A percentile compares a stretch with the other conserved stretches of the same genome.
These are phyloP conservation scores for Labrus mixtus DNA, from an alignment of 2,113 vertebrate genomes.

Conservation along the genomic window DNA sequence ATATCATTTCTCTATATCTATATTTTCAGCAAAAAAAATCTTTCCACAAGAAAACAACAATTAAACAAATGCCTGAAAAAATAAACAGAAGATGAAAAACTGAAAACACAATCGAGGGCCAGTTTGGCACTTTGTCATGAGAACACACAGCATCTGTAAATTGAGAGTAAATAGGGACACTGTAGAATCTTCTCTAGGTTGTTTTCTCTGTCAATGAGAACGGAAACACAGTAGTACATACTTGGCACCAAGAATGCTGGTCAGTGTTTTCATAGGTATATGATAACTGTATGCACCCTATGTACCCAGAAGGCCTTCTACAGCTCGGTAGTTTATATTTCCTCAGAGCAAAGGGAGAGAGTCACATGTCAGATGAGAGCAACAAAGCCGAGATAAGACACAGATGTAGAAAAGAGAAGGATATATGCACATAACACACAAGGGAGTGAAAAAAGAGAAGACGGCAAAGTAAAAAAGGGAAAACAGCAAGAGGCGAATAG, in stretches of 20 bases:
- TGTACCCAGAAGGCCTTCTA: conserved; percentile 6
- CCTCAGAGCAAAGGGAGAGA: conserved; percentile 35
- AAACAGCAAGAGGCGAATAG: conserved; percentile 41
- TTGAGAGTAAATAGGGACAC: conserved; percentile 60
- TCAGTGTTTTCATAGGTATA: conserved; percentile 60
- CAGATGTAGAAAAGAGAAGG: conserved; percentile 66
- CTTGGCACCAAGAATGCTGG: conserved; percentile 85
- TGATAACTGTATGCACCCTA: conserved; percentile 43
- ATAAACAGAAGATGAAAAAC: conserved; percentile 54
- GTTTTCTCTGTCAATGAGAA: conserved; percentile 61
- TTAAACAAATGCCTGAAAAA: conserved; percentile 59
- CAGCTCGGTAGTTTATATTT: conserved; percentile 24
- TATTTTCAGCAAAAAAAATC: conserved; percentile 80
- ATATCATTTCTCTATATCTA: conserved; percentile 83
- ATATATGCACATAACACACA: conserved; percentile 52
- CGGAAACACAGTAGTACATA: conserved; percentile 71
- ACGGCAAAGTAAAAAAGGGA: conserved; percentile 45
- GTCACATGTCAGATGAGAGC: conserved; percentile 25
- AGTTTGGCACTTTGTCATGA: conserved; percentile 83
- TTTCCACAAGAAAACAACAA: conserved; percentile 76
- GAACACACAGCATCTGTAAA: conserved; percentile 71
- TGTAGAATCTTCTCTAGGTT: conserved; percentile 52
- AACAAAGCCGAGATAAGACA: conserved; percentile 51
- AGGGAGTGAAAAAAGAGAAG: conserved; percentile 52
- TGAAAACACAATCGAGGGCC: conserved; percentile 71